phyloP scores from a whole-genome alignment of 1,140 invertebrate species.

The Pachyrhynchus sulphureomaculatus region DNA sequence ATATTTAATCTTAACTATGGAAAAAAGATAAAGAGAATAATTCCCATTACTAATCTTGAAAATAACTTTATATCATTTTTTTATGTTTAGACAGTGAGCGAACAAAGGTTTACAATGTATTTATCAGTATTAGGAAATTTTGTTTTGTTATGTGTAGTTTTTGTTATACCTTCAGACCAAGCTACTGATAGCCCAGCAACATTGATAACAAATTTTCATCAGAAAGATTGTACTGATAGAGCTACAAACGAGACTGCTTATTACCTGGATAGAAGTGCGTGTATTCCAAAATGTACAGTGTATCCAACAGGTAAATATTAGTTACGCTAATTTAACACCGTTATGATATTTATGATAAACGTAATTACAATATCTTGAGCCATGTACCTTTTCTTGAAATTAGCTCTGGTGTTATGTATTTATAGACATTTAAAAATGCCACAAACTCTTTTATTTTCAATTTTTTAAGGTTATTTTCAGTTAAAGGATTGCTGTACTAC shows the following conservation, averaged over 20 bases:
- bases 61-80: neutral
- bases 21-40: too few relatives aligned
- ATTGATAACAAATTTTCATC: conserved; percentile 15
- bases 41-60: neutral
- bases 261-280: conserved; percentile 13
- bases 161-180: neutral
- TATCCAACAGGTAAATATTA: conserved; percentile 11
- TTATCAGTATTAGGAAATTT: neutral
- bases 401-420: too few relatives aligned
- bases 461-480: too few relatives aligned
- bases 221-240: conserved; percentile 21
- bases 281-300: conserved; percentile 20
- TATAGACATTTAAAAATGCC: too few relatives aligned
- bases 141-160: neutral
- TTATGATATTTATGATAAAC: too few relatives aligned
- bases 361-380: too few relatives aligned
- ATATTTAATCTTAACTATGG: too few relatives aligned
- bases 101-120: neutral
- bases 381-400: too few relatives aligned
- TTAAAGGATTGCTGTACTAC: too few relatives aligned
- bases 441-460: too few relatives aligned
- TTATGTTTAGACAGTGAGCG: neutral
- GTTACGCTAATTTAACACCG: too few relatives aligned
- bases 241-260: conserved; percentile 4
- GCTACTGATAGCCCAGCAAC: neutral